A percentile compares a stretch with the other conserved stretches of the same genome.
These are phyloP conservation scores for Megaceryle maxima DNA, from an alignment of 2,113 vertebrate species.

Conservation along the genomic window DNA sequence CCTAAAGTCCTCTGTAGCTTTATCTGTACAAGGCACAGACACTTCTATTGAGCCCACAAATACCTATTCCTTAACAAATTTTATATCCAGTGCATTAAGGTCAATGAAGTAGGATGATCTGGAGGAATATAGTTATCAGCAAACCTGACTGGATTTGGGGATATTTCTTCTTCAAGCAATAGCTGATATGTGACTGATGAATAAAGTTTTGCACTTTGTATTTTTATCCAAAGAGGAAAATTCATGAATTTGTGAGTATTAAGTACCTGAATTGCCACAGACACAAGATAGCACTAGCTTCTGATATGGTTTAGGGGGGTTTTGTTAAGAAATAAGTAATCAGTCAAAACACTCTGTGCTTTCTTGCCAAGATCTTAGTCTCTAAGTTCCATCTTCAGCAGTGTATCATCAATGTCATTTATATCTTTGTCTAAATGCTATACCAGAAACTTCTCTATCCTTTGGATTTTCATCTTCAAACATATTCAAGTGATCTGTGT, in stretches of 20 bases:
- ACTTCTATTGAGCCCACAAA: neutral
- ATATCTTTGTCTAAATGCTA: neutral
- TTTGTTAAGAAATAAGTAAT: neutral
- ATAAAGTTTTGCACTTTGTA: neutral
- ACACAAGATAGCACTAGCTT: neutral
- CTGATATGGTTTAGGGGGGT: neutral
- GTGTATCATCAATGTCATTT: neutral
- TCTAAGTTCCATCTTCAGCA: neutral
- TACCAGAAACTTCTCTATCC: neutral
- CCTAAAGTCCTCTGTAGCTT: neutral
- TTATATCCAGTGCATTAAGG: neutral
- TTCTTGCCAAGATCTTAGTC: neutral
- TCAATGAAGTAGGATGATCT: neutral
- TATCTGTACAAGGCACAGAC: neutral
- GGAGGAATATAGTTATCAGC: neutral
- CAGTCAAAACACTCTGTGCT: neutral
- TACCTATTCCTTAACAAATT: neutral
- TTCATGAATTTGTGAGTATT: neutral
- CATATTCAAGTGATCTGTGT: neutral
- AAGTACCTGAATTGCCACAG: neutral
- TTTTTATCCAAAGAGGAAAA: neutral
- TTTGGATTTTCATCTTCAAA: conserved; percentile 10
- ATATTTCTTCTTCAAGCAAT: neutral
- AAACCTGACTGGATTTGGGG: neutral
- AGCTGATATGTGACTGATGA: neutral